A percentile compares a stretch with the other conserved stretches of the same genome.
Evolutionary conservation across 2,113 vertebrate species (phyloP).

Genomic region (Cynocephalus volans): DNA sequence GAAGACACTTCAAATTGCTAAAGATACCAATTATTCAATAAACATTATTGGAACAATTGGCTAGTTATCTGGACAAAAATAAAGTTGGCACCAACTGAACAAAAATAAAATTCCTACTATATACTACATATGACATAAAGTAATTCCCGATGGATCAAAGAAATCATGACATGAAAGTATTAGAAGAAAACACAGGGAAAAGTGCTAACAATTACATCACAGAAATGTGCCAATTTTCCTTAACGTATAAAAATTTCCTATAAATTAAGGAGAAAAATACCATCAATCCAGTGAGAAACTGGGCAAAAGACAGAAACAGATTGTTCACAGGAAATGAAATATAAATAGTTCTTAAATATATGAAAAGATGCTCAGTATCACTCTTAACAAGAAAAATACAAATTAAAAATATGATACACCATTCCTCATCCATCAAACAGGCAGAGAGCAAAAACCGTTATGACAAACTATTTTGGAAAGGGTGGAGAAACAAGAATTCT

Average conservation of each 20-base stretch:
- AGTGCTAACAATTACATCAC: constrained; percentile 35
- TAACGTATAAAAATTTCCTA: neutral
- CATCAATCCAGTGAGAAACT: neutral
- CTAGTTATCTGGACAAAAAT: neutral
- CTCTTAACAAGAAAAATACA: neutral
- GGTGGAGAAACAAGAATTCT: neutral
- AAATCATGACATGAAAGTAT: constrained; percentile 32
- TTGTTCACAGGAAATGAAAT: neutral
- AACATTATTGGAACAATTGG: neutral
- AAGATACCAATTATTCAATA: neutral
- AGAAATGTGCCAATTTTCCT: neutral
- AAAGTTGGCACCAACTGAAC: neutral
- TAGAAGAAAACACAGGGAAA: neutral
- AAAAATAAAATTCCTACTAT: constrained; percentile 27
- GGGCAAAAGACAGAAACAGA: neutral
- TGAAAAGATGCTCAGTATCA: neutral
- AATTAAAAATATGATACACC: neutral
- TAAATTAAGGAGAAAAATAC: neutral
- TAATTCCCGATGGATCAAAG: constrained; percentile 1
- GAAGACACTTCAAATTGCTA: neutral
- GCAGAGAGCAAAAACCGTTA: neutral
- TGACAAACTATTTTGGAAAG: neutral
- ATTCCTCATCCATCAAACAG: neutral
- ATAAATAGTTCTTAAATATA: neutral
- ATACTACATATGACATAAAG: neutral